Conservation (phyloP, 2,888 invertebrate genomes). For the Brenthis hecate region DNA sequence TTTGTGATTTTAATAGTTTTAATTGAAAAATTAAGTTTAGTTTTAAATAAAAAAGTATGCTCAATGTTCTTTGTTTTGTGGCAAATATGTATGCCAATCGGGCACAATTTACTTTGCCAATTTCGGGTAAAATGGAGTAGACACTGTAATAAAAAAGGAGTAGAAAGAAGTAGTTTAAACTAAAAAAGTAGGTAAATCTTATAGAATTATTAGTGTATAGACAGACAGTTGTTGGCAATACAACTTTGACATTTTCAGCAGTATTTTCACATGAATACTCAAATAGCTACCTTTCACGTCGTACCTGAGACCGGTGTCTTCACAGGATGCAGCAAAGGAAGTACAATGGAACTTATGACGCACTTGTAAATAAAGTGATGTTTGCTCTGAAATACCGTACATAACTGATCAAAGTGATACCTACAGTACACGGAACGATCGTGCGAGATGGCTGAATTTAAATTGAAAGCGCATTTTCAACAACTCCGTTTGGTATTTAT, state of each 20-base stretch:
- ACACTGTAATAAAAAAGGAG: no score
- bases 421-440: conserved; percentile 16
- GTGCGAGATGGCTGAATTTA: conserved; percentile 17
- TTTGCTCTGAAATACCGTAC: conserved; percentile 19
- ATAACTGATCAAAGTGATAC: conserved; percentile 34
- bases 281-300: conserved; percentile 3
- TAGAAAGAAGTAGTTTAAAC: no score
- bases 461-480: conserved; percentile 22
- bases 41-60: no score
- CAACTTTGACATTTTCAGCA: neutral
- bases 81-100: no score
- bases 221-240: neutral
- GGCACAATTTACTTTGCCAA: no score
- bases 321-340: conserved; percentile 1
- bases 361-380: conserved; percentile 5
- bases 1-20: no score
- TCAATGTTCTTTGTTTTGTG: no score
- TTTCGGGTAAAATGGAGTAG: no score
- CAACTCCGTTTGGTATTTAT: neutral
- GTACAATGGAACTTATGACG: conserved; percentile 7
- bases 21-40: no score
- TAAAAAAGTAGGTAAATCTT: no score
- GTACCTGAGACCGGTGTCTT: neutral
- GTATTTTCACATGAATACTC: conserved; percentile 3
- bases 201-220: neutral